Evolutionary conservation across 2,888 invertebrate species (phyloP).

Genomic region (Acanthoscelides obtectus): DNA sequence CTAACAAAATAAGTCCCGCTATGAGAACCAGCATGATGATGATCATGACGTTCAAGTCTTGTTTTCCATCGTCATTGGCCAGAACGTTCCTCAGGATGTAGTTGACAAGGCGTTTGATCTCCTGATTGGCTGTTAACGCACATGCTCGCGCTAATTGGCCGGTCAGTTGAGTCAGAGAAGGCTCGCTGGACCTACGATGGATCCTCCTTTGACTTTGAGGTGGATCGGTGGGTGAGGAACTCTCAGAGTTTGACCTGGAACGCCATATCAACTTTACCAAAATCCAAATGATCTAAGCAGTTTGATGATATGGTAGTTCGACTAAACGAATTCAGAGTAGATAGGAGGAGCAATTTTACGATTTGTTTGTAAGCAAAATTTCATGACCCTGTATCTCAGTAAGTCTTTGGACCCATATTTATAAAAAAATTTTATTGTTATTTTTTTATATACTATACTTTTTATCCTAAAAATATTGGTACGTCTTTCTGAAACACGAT

Average conservation of each 20-base stretch:
- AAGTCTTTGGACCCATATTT: no score
- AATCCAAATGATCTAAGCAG: no score
- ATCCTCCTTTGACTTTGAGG: conserved; percentile 19
- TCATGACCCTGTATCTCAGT: no score
- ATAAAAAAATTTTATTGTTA: no score
- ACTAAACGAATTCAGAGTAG: no score
- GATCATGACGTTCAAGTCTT: conserved; percentile 70
- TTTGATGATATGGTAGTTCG: no score
- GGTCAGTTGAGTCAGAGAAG: conserved; percentile 64
- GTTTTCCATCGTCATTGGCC: conserved; percentile 60
- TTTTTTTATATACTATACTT: no score
- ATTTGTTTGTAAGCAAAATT: no score
- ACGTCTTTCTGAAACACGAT: no score
- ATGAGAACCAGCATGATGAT: conserved; percentile 75
- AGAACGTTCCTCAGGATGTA: conserved; percentile 58
- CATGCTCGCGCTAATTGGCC: conserved; percentile 68
- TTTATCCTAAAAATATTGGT: no score
- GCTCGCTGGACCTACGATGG: conserved; percentile 51
- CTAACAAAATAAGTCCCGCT: conserved; percentile 71
- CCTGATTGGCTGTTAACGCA: conserved; percentile 58
- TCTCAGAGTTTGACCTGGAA: conserved; percentile 35
- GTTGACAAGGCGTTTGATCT: conserved; percentile 64
- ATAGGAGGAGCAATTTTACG: no score
- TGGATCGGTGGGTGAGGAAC: conserved; percentile 22
- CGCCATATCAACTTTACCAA: no score